Evolutionary conservation across 2,113 vertebrate species (phyloP).

Genomic region (Pithys albifrons): DNA sequence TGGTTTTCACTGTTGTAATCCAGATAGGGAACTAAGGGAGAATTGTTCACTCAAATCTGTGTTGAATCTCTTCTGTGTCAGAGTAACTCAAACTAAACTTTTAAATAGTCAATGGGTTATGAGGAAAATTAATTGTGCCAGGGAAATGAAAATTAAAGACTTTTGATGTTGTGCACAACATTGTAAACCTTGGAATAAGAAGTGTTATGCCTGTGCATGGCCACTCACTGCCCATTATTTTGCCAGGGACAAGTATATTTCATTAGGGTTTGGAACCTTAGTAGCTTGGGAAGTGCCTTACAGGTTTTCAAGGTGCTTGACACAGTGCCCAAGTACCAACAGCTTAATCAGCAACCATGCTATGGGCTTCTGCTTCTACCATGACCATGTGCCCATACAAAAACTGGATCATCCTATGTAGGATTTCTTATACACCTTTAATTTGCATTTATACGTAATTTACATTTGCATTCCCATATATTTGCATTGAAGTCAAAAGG

Average conservation of each 20-base stretch:
- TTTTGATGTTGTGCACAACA: not conserved
- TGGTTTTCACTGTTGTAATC: not conserved
- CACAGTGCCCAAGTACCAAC: not conserved
- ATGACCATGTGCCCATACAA: not conserved
- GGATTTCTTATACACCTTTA: not conserved
- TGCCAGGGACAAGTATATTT: not conserved
- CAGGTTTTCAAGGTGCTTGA: not conserved
- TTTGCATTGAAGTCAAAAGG: not conserved
- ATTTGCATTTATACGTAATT: not conserved
- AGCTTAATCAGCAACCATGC: not conserved
- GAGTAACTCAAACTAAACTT: not conserved
- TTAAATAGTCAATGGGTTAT: not conserved
- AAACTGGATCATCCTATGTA: not conserved
- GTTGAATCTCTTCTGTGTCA: not conserved
- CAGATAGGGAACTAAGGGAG: not conserved
- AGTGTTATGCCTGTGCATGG: not conserved
- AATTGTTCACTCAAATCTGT: not conserved
- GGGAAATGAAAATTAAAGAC: not conserved
- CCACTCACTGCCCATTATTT: not conserved
- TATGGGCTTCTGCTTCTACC: not conserved
- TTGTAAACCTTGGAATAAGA: not conserved
- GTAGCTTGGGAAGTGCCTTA: not conserved
- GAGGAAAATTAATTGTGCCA: not conserved
- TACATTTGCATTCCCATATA: not conserved
- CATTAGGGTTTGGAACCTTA: not conserved